Evolutionary conservation across 2,888 invertebrate species (phyloP).

Genomic region (Dryobota labecula): DNA sequence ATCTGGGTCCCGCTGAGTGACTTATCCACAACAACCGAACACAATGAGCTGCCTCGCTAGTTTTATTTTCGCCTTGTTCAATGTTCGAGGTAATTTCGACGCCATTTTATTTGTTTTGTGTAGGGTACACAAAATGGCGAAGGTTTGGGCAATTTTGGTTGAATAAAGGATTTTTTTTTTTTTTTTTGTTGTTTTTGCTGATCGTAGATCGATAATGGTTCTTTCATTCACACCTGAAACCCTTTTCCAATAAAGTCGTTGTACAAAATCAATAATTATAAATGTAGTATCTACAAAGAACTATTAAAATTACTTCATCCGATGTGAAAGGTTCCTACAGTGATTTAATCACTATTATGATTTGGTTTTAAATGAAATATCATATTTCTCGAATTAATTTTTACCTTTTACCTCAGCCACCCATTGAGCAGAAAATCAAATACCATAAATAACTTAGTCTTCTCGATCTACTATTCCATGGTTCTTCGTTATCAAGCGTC

Average conservation of each 20-base stretch:
- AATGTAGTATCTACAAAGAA: no score
- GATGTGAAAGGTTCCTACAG: not conserved
- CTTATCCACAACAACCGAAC: conserved; percentile 62
- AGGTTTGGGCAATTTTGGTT: conserved; percentile 6
- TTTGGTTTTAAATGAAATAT: not conserved
- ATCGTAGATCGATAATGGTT: not conserved
- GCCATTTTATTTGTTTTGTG: conserved; percentile 56
- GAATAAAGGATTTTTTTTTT: conserved; percentile 27
- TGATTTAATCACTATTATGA: not conserved
- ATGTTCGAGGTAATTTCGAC: conserved; percentile 43
- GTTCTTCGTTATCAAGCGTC: conserved; percentile 67
- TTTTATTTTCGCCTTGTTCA: conserved; percentile 57
- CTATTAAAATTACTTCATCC: not conserved
- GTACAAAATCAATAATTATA: no score
- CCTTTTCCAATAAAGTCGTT: no score
- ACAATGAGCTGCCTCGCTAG: conserved; percentile 53
- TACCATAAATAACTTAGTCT: conserved; percentile 55
- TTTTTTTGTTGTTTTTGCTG: not conserved
- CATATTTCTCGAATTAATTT: no score
- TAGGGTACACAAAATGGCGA: conserved; percentile 38
- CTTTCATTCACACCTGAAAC: not conserved
- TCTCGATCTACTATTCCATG: conserved; percentile 53
- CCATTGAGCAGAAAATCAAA: conserved; percentile 32
- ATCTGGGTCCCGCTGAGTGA: conserved; percentile 62
- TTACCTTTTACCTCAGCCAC: conserved; percentile 10